Percentiles rank a stretch among this genome's conserved stretches.
phyloP scores from a whole-genome alignment of 2,797 vertebrate genomes.

The Adelosebastes latens region DNA sequence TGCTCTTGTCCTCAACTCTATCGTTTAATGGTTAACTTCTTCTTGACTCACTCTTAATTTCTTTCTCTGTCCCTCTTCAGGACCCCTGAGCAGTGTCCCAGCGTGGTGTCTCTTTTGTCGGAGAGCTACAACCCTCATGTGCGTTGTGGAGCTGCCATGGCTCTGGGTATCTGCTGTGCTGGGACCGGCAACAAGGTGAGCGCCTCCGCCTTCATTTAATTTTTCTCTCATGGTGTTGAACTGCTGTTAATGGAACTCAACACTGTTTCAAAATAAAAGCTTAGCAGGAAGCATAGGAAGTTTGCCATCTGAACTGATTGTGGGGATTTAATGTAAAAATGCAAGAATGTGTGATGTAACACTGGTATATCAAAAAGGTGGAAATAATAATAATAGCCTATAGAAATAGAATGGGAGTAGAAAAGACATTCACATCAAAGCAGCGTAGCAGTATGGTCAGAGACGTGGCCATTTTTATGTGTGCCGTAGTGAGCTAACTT shows the following conservation, averaged over 20 bases:
- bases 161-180: constrained; percentile 98
- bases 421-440: neutral
- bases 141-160: constrained; percentile 97
- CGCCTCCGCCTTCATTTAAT: neutral
- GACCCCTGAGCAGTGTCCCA: constrained; percentile 99
- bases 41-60: neutral
- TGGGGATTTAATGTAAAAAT: neutral
- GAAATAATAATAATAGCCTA: neutral
- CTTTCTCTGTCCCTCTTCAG: constrained; percentile 71
- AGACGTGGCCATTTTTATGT: no score
- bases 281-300: neutral
- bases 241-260: neutral
- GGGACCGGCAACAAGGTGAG: constrained; percentile 97
- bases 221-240: neutral
- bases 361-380: neutral
- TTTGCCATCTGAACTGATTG: accelerated
- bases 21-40: neutral
- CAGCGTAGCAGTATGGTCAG: no score
- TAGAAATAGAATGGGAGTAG: neutral
- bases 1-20: neutral
- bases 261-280: neutral
- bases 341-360: neutral
- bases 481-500: no score
- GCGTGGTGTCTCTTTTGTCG: constrained; percentile 96
- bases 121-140: constrained; percentile 99